phyloP scores from a whole-genome alignment of 1,140 invertebrate genomes.

The Penaeus indicus region DNA sequence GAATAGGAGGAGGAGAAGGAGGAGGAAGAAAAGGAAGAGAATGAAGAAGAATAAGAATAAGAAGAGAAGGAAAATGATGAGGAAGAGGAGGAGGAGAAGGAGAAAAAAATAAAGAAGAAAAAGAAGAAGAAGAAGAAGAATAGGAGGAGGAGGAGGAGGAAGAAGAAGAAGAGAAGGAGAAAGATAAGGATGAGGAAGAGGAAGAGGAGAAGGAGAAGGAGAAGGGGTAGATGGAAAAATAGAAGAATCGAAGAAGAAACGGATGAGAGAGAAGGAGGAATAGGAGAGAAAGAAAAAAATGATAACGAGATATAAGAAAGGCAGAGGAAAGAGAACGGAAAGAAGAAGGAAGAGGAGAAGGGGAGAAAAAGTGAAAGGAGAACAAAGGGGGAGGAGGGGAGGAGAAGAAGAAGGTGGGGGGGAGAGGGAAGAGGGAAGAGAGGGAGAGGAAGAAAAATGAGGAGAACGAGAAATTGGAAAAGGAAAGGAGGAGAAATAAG shows the following conservation, averaged over 20 bases:
- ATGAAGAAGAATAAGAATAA: neutral
- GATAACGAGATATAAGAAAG: too few species aligned
- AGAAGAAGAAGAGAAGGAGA: conserved; percentile 12
- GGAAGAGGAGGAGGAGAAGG: conserved; percentile 10
- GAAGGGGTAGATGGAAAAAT: neutral
- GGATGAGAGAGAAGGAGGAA: conserved; percentile 3
- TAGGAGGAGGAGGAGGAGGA: conserved; percentile 3
- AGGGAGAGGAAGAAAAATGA: too few species aligned
- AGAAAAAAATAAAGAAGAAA: conserved; percentile 1
- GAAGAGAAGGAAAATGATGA: neutral
- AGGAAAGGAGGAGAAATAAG: too few species aligned
- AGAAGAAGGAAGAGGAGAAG: too few species aligned
- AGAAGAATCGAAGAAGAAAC: neutral
- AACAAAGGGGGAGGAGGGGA: too few species aligned
- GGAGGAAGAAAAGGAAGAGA: conserved; percentile 11
- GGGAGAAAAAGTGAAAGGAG: too few species aligned
- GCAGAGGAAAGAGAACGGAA: too few species aligned
- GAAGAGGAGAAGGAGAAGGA: conserved; percentile 11
- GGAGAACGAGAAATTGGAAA: too few species aligned
- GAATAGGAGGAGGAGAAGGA: conserved; percentile 4
- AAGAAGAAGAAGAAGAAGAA: conserved; percentile 11
- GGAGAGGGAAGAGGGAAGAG: too few species aligned
- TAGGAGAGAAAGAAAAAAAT: conserved; percentile 6
- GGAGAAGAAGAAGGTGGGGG: too few species aligned
- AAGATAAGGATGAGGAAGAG: neutral